Percentiles rank a stretch among this genome's conserved stretches.
phyloP scores from a whole-genome alignment of 2,797 vertebrate species.

The Oophaga sylvatica region DNA sequence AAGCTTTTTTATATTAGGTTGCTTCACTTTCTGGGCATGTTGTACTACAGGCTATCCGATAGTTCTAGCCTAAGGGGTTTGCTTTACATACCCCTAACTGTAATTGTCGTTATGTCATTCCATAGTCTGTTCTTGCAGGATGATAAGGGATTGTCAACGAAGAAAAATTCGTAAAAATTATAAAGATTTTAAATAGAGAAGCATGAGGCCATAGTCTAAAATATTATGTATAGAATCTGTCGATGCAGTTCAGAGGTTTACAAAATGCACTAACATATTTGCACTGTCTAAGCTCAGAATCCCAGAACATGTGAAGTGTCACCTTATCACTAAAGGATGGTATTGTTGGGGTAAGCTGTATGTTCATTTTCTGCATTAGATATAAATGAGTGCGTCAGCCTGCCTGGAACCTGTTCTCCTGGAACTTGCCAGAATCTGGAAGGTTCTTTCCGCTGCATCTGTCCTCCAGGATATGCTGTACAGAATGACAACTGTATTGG shows the following conservation, averaged over 20 bases:
- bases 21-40: neutral
- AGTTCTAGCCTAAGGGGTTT: no score
- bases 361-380: slow-evolving; percentile 69
- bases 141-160: no score
- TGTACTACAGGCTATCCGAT: no score
- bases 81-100: no score
- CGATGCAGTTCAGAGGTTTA: neutral
- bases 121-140: no score
- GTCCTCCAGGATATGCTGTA: slow-evolving; percentile 87
- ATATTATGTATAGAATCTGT: neutral
- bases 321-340: neutral
- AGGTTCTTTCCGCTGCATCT: slow-evolving; percentile 93
- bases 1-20: neutral
- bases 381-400: slow-evolving; percentile 87
- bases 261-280: neutral
- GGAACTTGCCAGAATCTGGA: slow-evolving; percentile 94
- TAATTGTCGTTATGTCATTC: no score
- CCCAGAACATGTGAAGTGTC: neutral
- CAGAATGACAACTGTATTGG: slow-evolving; percentile 91
- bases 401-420: slow-evolving; percentile 85
- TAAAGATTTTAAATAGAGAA: no score
- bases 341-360: neutral
- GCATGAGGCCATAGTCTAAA: no score
- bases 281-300: neutral
- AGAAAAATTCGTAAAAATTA: no score